Conservation (phyloP, 2,113 vertebrate genomes). For the Notechis scutatus region DNA sequence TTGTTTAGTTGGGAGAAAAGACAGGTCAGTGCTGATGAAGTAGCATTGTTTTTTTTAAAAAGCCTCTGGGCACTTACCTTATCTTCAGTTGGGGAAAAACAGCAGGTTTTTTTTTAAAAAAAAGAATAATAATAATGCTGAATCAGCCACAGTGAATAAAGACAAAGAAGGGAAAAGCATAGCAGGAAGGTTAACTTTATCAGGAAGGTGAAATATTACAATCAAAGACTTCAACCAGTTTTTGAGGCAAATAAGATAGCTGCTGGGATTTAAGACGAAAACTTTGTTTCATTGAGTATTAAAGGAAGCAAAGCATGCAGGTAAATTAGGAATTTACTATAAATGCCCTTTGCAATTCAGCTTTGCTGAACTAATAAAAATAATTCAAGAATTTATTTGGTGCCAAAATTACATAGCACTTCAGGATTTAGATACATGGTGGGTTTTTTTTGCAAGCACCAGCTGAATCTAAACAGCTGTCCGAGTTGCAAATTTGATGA, state of each 20-base stretch:
- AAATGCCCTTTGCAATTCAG: not conserved
- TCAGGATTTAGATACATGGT: not conserved
- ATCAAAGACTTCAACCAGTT: not conserved
- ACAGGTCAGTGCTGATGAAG: not conserved
- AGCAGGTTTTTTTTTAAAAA: not conserved
- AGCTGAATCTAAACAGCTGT: not conserved
- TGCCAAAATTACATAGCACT: not conserved
- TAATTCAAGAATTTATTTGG: not conserved
- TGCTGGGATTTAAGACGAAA: not conserved
- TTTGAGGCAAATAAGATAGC: not conserved
- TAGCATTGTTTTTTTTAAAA: not conserved
- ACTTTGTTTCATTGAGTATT: not conserved
- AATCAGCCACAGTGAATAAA: not conserved
- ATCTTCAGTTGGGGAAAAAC: not conserved
- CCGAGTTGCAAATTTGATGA: not conserved
- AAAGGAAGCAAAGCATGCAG: not conserved
- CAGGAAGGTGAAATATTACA: not conserved
- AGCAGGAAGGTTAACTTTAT: not conserved
- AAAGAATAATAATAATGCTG: not conserved
- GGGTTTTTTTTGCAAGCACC: too few species aligned
- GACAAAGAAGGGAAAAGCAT: not conserved
- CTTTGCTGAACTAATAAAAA: not conserved
- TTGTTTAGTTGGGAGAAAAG: not conserved
- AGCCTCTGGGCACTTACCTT: not conserved
- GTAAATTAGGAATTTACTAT: not conserved